These are phyloP conservation scores for Oegoconia quadripuncta DNA, from an alignment of 2,888 invertebrate genomes.

Conservation along the genomic window DNA sequence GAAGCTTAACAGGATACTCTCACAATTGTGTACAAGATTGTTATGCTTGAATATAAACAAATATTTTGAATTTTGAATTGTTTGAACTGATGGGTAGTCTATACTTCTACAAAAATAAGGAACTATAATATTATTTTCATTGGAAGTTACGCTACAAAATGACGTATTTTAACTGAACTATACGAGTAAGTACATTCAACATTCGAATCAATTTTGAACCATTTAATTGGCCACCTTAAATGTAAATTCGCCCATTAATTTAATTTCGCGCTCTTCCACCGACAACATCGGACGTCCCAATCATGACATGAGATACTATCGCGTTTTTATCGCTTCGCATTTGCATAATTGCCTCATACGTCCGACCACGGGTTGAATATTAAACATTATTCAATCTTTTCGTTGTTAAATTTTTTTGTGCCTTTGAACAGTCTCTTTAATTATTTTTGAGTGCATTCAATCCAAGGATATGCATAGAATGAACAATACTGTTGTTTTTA, in stretches of 20 bases:
- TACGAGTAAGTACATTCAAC: too few species aligned
- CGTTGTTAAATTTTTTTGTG: neutral
- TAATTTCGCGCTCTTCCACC: constrained; percentile 54
- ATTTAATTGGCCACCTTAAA: constrained; percentile 37
- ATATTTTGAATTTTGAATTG: too few species aligned
- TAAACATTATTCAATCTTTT: constrained; percentile 8
- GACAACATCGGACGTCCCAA: constrained; percentile 57
- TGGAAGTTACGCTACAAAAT: neutral
- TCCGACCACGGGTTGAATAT: constrained; percentile 10
- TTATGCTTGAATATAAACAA: too few species aligned
- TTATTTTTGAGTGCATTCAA: too few species aligned
- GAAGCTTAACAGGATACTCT: too few species aligned
- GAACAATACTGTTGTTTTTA: too few species aligned
- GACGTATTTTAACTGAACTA: too few species aligned
- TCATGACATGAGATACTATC: constrained; percentile 52
- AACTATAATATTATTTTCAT: too few species aligned
- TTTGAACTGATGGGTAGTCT: too few species aligned
- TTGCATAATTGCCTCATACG: constrained; percentile 56
- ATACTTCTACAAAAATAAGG: too few species aligned
- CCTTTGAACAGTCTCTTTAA: neutral
- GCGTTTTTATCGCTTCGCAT: constrained; percentile 50
- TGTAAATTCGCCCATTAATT: constrained; percentile 60
- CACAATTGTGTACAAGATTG: too few species aligned
- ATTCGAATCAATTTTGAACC: neutral
- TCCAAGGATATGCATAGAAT: too few species aligned